Base-by-base conservation (phyloP, 2,888 invertebrate species). In the Eupsilia transversa region DNA sequence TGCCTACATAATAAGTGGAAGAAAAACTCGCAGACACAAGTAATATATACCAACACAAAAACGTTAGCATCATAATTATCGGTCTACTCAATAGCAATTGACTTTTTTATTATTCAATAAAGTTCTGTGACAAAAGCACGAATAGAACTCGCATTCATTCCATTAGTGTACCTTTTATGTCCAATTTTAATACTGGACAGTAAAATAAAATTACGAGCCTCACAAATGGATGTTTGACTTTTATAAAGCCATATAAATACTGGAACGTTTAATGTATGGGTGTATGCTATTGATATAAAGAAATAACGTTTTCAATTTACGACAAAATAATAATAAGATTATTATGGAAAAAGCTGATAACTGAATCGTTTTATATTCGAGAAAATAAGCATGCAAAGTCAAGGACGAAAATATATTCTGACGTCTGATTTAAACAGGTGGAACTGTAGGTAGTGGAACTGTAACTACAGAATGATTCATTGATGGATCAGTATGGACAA, bases 161-260 rank as follows among this genome's bases (percentile, higher is more conserved):
- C 56, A 77, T 82, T 72, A 84, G 66, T 72, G 61, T 70, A 70
- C 70, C 72, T 84, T 84, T 82, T 82, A 82, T 77, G 63, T 60
- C 59, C 59, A 73, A 82, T 74, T 82, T 82, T 59, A 74, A 81
- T 68, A 76, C 57, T n/a, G 56, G 33, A 30, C 76, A 56, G 54
- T 54, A 70, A 74, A 83, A 70, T 79, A 70, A 73, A 73, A 66
- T 75, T 72, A 75, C 67, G 56, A 57, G 4, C 3, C 49, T 73
- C 38, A 27, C 63, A 82, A 83, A 77, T 82, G 72, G 68, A 71
- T 66, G 38, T 56, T 46, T 30, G 68, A 35, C 60, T 38, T 54
- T 59, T 41, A 46, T 46, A 3, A 23, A 57, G 57, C 60, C 56
- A 52, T 61, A 77, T 46, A 61, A 46, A 46, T 23, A 46, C 46